A percentile compares a stretch with the other conserved stretches of the same genome.
Conservation (phyloP, 1,140 invertebrate species). For the Matsumurasca onukii region DNA sequence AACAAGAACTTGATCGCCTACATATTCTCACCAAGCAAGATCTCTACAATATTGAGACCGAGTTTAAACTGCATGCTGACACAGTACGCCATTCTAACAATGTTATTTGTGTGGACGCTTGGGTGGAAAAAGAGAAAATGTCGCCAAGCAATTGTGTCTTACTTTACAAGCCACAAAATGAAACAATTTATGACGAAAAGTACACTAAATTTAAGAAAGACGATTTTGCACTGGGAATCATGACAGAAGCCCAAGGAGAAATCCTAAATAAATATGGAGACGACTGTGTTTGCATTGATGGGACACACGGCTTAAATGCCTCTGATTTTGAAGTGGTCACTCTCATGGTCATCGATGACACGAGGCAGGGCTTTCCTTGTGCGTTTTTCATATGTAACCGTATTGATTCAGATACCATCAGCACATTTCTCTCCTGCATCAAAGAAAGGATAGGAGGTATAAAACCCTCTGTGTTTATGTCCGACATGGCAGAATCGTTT, state of each 20-base stretch:
- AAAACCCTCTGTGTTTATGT: not conserved
- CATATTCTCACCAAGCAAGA: slow-evolving; percentile 22
- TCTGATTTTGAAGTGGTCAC: slow-evolving; percentile 8
- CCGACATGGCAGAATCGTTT: not conserved
- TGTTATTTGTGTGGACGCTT: not conserved
- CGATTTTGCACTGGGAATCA: not conserved
- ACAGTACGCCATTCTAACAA: not conserved
- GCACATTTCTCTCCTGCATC: not conserved
- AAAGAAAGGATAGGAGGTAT: not conserved
- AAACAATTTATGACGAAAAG: not conserved
- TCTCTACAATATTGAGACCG: slow-evolving; percentile 3
- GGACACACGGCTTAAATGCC: not conserved
- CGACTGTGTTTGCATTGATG: not conserved
- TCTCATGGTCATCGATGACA: not conserved
- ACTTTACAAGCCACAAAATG: slow-evolving; percentile 2
- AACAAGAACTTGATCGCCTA: not conserved
- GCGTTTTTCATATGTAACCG: not conserved
- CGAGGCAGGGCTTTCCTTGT: not conserved
- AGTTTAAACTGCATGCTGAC: slow-evolving; percentile 2
- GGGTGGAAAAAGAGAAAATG: not conserved
- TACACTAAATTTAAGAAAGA: not conserved
- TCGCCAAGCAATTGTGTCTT: not conserved
- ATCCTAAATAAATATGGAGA: not conserved
- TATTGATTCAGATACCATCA: not conserved
- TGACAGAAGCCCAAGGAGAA: not conserved